Evolutionary conservation across 2,888 invertebrate species (phyloP).

Genomic region (Andrena bicolor): DNA sequence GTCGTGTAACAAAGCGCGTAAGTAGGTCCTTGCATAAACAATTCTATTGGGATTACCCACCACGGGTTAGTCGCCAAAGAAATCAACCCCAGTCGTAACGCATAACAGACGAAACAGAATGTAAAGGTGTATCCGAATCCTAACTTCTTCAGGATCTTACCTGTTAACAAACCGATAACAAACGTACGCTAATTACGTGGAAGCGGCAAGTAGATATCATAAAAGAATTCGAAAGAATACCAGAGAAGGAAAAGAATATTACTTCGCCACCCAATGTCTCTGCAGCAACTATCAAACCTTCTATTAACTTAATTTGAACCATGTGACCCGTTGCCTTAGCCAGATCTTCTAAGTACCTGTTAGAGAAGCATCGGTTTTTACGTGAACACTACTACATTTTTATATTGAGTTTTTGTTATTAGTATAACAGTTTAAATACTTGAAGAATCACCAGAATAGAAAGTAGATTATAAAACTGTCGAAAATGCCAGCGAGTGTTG

Average conservation of each 20-base stretch:
- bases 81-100: constrained; percentile 90
- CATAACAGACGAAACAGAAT: constrained; percentile 92
- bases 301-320: constrained; percentile 90
- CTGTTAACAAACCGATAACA: constrained; percentile 81
- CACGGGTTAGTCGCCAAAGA: constrained; percentile 92
- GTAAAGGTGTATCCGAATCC: constrained; percentile 93
- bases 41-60: constrained; percentile 93
- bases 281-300: constrained; percentile 92
- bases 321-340: constrained; percentile 88
- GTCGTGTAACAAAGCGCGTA: constrained; percentile 95
- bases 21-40: constrained; percentile 93
- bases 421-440: not conserved
- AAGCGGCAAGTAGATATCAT: not conserved
- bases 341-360: constrained; percentile 92
- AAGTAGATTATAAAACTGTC: constrained; percentile 94
- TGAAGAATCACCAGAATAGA: constrained; percentile 89
- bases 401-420: not conserved
- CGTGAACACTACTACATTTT: not conserved
- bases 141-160: constrained; percentile 91
- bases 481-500: constrained; percentile 91
- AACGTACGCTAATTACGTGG: not conserved
- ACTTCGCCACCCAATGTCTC: constrained; percentile 93
- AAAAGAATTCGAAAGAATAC: constrained; percentile 79
- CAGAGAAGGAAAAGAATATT: constrained; percentile 91
- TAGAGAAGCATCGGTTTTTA: constrained; percentile 15